Conservation (phyloP, 2,888 invertebrate species). For the Sipha maydis region DNA sequence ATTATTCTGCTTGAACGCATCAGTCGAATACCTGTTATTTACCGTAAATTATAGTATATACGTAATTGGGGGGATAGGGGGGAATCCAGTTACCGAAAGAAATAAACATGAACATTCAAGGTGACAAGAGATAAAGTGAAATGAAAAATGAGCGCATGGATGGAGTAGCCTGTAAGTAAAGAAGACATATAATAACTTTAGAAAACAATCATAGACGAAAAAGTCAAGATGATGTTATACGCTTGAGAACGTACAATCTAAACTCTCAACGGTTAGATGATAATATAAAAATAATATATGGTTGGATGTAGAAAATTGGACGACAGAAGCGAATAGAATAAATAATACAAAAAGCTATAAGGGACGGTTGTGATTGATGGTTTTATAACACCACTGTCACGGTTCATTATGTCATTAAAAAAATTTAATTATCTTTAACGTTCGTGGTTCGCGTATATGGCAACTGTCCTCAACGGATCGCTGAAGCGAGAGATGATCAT, state of each 20-base stretch:
- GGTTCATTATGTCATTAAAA: slow-evolving; percentile 39
- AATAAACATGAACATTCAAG: neutral
- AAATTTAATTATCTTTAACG: slow-evolving; percentile 36
- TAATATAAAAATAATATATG: slow-evolving; percentile 15
- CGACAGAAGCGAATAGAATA: neutral
- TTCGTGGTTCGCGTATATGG: neutral
- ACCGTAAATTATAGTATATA: neutral
- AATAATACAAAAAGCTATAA: neutral
- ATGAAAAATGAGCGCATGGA: slow-evolving; percentile 22
- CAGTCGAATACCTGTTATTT: neutral
- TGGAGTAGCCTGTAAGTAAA: neutral
- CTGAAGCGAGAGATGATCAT: neutral
- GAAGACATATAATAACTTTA: slow-evolving; percentile 22
- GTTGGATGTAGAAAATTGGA: neutral
- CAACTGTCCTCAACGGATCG: neutral
- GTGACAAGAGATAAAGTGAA: slow-evolving; percentile 15
- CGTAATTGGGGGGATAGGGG: no score
- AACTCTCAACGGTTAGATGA: neutral
- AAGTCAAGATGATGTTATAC: neutral
- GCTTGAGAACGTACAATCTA: neutral
- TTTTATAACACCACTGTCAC: slow-evolving; percentile 29
- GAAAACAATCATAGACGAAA: slow-evolving; percentile 11
- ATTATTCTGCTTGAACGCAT: neutral
- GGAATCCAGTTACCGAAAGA: neutral
- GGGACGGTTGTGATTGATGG: slow-evolving; percentile 36